Conservation (phyloP, 1,140 invertebrate species). For the Microplitis demolitor region DNA sequence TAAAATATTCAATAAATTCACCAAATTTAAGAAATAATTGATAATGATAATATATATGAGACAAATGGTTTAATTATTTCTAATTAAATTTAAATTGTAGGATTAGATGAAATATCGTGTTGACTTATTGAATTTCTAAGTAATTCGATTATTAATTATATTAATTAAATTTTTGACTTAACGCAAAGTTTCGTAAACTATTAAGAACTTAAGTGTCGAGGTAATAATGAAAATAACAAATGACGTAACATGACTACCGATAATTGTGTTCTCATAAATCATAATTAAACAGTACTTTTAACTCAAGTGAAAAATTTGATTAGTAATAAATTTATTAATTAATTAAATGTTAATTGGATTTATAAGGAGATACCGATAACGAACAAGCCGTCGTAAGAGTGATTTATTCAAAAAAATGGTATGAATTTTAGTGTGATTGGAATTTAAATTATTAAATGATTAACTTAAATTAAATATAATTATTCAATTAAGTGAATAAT, state of each 20-base stretch:
- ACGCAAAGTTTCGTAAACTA: conserved; percentile 39
- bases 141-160: conserved; percentile 47
- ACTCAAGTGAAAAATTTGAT: conserved; percentile 3
- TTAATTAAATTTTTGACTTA: conserved; percentile 40
- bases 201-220: conserved; percentile 28
- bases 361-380: too few relatives aligned
- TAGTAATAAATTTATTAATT: conserved; percentile 10
- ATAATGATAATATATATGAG: too few relatives aligned
- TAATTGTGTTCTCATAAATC: conserved; percentile 53
- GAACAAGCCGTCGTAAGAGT: too few relatives aligned
- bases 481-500: conserved; percentile 11
- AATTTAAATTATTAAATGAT: background rate
- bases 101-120: conserved; percentile 35
- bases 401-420: too few relatives aligned
- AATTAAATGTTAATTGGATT: too few relatives aligned
- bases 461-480: background rate
- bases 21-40: too few relatives aligned
- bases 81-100: conserved; percentile 20
- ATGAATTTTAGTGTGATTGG: too few relatives aligned
- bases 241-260: conserved; percentile 45
- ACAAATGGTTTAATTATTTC: too few relatives aligned
- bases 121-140: conserved; percentile 36
- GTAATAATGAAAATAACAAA: conserved; percentile 13
- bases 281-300: conserved; percentile 48
- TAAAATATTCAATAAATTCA: too few relatives aligned